Evolutionary conservation across 2,797 vertebrate genomes (phyloP).

Genomic region (Phrynocephalus guinanensis): DNA sequence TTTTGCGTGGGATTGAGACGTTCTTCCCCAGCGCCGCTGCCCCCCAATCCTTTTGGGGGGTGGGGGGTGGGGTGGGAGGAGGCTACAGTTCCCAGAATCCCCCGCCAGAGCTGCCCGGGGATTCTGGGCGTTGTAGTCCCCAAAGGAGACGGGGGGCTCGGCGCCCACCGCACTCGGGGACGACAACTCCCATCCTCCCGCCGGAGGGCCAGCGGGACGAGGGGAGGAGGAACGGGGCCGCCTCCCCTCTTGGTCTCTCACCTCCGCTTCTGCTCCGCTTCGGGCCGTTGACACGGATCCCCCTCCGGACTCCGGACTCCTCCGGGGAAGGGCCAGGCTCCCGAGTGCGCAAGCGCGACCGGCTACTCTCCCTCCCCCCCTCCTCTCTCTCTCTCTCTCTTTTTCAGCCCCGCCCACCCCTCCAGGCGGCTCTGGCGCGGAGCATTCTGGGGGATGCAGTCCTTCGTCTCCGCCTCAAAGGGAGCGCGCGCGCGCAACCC

Average conservation of each 20-base stretch:
- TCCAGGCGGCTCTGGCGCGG: neutral
- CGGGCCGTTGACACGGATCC: neutral
- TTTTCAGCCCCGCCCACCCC: neutral
- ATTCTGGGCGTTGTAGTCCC: too few relatives aligned
- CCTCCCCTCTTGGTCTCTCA: neutral
- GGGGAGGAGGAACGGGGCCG: fast-evolving
- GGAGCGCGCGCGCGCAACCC: too few relatives aligned
- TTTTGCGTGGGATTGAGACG: too few relatives aligned
- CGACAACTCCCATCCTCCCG: neutral
- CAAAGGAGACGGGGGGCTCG: too few relatives aligned
- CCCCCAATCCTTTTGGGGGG: too few relatives aligned
- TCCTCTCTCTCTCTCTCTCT: too few relatives aligned
- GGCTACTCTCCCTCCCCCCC: fast-evolving
- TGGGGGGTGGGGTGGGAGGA: too few relatives aligned
- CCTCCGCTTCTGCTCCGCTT: neutral
- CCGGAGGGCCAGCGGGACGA: too few relatives aligned
- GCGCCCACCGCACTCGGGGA: neutral
- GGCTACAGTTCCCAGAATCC: too few relatives aligned
- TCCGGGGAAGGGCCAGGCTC: neutral
- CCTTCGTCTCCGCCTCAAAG: too few relatives aligned
- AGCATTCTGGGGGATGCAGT: neutral
- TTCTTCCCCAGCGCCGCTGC: too few relatives aligned
- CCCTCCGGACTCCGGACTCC: neutral
- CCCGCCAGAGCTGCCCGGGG: too few relatives aligned
- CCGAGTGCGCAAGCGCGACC: neutral